These are phyloP conservation scores for Hirtodrosophila cameraria DNA, from an alignment of 2,888 invertebrate genomes.

Conservation along the genomic window DNA sequence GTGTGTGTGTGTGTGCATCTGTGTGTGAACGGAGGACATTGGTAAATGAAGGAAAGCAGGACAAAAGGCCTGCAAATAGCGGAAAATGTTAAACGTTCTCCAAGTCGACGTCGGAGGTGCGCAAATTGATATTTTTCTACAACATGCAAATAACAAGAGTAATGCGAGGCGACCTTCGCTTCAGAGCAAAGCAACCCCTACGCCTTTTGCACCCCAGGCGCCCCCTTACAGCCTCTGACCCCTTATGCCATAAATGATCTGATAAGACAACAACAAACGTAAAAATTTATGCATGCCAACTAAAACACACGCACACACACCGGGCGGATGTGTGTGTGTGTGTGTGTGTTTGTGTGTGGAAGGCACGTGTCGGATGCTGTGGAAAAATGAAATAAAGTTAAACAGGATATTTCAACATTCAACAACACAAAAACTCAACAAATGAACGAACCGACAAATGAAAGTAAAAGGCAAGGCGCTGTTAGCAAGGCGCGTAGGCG, in stretches of 20 bases:
- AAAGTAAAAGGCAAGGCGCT: conserved; percentile 66
- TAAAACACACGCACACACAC: conserved; percentile 54
- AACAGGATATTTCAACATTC: conserved; percentile 76
- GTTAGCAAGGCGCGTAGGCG: conserved; percentile 11
- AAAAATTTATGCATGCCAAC: conserved; percentile 78
- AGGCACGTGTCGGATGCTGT: conserved; percentile 77
- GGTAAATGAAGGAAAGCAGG: conserved; percentile 63
- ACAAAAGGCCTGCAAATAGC: conserved; percentile 77
- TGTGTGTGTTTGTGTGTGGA: conserved; percentile 25
- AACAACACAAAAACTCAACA: conserved; percentile 64
- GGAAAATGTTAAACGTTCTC: conserved; percentile 74
- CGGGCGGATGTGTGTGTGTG: conserved; percentile 1
- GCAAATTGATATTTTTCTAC: conserved; percentile 77
- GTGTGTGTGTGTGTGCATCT: conserved; percentile 18
- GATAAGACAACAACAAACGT: conserved; percentile 78
- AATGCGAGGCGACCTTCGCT: conserved; percentile 59
- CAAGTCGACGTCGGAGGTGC: conserved; percentile 67
- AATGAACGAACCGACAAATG: conserved; percentile 63
- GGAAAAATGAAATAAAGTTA: conserved; percentile 78
- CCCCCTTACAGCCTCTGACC: not conserved
- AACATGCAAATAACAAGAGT: conserved; percentile 77
- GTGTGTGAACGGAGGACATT: conserved; percentile 28
- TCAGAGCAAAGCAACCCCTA: no score
- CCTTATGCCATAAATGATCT: conserved; percentile 67
- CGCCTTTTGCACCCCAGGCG: not conserved